Conservation (phyloP, 2,888 invertebrate genomes). For the Hemithea aestivaria region DNA sequence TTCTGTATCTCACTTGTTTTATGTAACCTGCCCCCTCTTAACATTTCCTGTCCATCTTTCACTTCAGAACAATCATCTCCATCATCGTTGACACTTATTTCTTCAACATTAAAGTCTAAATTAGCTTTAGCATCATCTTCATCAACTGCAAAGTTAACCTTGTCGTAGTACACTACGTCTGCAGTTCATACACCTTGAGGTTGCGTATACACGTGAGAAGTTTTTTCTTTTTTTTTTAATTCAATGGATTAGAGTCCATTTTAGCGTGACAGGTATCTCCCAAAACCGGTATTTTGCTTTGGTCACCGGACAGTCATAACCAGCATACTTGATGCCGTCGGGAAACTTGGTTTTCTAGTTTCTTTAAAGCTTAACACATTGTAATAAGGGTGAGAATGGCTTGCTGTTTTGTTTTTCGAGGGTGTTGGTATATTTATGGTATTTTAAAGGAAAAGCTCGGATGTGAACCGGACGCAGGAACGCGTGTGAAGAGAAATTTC, state of each 20-base stretch:
- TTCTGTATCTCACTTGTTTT: constrained; percentile 61
- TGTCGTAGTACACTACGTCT: constrained; percentile 39
- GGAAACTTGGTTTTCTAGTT: constrained; percentile 31
- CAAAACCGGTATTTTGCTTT: constrained; percentile 44
- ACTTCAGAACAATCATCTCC: constrained; percentile 7
- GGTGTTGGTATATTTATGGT: constrained; percentile 30
- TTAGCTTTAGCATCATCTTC: constrained; percentile 17
- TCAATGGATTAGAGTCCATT: constrained; percentile 28
- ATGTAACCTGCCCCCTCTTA: constrained; percentile 60
- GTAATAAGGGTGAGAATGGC: constrained; percentile 29
- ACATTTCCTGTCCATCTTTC: constrained; percentile 6
- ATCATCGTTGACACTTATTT: constrained; percentile 11
- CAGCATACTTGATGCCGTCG: constrained; percentile 23
- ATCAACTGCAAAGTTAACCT: constrained; percentile 26
- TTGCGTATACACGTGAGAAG: constrained; percentile 22
- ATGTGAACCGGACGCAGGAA: constrained; percentile 70
- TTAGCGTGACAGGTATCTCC: constrained; percentile 8
- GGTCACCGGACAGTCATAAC: constrained; percentile 28
- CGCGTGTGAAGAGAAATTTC: constrained; percentile 67
- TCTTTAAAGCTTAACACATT: constrained; percentile 16
- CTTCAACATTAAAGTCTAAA: constrained; percentile 25
- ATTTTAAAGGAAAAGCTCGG: constrained; percentile 67
- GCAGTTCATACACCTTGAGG: constrained; percentile 43
- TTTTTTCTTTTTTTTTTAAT: constrained; percentile 32
- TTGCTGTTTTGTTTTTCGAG: constrained; percentile 1